Base-by-base conservation (phyloP, 2,113 vertebrate species). In the Dipodomys merriami region DNA sequence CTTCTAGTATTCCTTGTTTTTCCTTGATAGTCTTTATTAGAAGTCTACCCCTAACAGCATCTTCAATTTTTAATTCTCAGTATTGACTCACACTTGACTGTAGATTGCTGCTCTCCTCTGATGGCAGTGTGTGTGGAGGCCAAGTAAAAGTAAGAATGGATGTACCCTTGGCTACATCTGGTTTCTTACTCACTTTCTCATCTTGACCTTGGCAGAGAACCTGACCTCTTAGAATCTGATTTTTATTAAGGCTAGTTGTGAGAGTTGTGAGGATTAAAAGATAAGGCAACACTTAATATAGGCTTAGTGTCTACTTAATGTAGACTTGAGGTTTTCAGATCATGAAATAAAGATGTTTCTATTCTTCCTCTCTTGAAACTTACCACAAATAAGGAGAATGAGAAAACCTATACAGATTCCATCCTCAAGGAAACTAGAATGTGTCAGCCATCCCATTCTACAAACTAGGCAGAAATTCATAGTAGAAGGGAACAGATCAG, bases 161-260 rank as follows among this genome's bases (percentile, higher is more conserved):
- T 57, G 87, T 69, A 57, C 19, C 39, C 57, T 67, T 35, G 68
- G 29, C 4, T 2, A 29, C 33, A 95, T 53, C 1, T 71, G 49
- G 67, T 35, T 85, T 93, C 78, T 84, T 78, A 84, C n/a, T 64
- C 79, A 81, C 78, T 92, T 82, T 20, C 10, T 16, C 65, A 64
- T 68, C 73, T 83, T 85, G 29, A 73, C 33, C 11, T 62, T 71
- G 87, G 7, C 1, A 57, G 25, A 95, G 29, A 85, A 74, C 16
- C 46, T 68, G 81, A 49, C 72, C 13, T 60, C 35, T 53, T 29
- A 72, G 53, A 62, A 82, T 27, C 39, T 85, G 29, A 87, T 25
- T 44, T 80, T 64, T 39, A 29, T 20, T 81, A 53, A 74, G 65
- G n/a, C 1, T 18, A 71, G 33, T 88, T 35, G 18, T 53, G 64